A percentile compares a stretch with the other conserved stretches of the same genome.
These are phyloP conservation scores for Plutella xylostella DNA, from an alignment of 2,888 invertebrate species.

Conservation along the genomic window DNA sequence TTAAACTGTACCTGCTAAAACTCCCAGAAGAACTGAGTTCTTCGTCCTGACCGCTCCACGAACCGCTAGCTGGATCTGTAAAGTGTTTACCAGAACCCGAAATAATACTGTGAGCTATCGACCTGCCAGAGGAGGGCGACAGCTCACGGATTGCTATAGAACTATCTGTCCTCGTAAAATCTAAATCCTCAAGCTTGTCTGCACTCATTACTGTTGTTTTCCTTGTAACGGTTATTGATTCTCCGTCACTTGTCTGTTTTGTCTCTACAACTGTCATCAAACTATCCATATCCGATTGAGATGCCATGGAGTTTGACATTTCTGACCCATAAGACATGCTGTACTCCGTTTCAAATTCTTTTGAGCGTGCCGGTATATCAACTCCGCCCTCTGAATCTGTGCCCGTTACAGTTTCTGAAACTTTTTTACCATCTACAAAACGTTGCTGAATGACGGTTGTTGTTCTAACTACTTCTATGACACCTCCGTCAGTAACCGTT, in stretches of 20 bases:
- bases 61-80: constrained; percentile 69
- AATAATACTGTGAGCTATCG: constrained; percentile 57
- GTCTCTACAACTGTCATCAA: constrained; percentile 60
- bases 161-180: constrained; percentile 52
- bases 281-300: constrained; percentile 63
- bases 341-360: constrained; percentile 41
- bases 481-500: constrained; percentile 40
- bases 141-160: constrained; percentile 44
- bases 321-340: constrained; percentile 59
- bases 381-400: constrained; percentile 53
- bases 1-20: constrained; percentile 50
- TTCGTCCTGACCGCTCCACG: constrained; percentile 67
- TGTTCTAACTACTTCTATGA: constrained; percentile 54
- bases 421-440: constrained; percentile 60
- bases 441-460: constrained; percentile 58
- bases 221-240: constrained; percentile 52
- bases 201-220: constrained; percentile 42
- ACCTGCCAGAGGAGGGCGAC: constrained; percentile 64
- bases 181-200: constrained; percentile 56
- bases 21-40: constrained; percentile 65
- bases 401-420: constrained; percentile 54
- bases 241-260: constrained; percentile 52
- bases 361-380: constrained; percentile 50
- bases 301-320: constrained; percentile 63
- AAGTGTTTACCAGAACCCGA: constrained; percentile 63